These are phyloP conservation scores for Cepaea nemoralis DNA, from an alignment of 1,140 invertebrate species.

Conservation along the genomic window DNA sequence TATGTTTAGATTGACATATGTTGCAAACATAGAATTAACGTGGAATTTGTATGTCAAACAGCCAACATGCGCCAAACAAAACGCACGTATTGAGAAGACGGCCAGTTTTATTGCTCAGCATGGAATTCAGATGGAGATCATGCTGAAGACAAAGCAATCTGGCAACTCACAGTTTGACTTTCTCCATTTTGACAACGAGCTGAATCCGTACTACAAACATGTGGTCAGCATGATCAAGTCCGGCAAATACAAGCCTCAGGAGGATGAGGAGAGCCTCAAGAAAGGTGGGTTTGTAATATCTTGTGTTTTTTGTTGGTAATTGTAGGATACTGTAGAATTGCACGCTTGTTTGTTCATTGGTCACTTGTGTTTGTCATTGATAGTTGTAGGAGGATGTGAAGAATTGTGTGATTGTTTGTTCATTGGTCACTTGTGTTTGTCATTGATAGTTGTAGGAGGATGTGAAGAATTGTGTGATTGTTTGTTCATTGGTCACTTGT, in stretches of 20 bases:
- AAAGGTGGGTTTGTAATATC: neutral
- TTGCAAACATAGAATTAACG: too few species aligned
- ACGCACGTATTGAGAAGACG: slow-evolving; percentile 96
- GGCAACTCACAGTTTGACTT: slow-evolving; percentile 95
- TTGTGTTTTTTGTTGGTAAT: too few species aligned
- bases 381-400: too few species aligned
- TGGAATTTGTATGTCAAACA: slow-evolving; percentile 72
- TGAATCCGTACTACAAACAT: slow-evolving; percentile 93
- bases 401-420: too few species aligned
- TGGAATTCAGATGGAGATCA: slow-evolving; percentile 97
- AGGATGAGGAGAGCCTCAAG: slow-evolving; percentile 44
- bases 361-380: too few species aligned
- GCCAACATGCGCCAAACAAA: slow-evolving; percentile 92
- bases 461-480: too few species aligned
- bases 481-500: too few species aligned
- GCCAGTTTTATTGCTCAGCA: slow-evolving; percentile 93
- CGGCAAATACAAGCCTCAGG: slow-evolving; percentile 76
- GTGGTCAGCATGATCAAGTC: slow-evolving; percentile 73
- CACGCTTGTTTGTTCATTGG: too few species aligned
- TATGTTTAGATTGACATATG: too few species aligned
- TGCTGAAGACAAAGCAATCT: slow-evolving; percentile 96
- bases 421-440: too few species aligned
- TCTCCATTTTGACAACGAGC: slow-evolving; percentile 84
- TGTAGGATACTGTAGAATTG: too few species aligned
- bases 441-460: too few species aligned